A percentile compares a stretch with the other conserved stretches of the same genome.
Evolutionary conservation across 2,888 invertebrate genomes (phyloP).

Genomic region (Nephrotoma flavescens): DNA sequence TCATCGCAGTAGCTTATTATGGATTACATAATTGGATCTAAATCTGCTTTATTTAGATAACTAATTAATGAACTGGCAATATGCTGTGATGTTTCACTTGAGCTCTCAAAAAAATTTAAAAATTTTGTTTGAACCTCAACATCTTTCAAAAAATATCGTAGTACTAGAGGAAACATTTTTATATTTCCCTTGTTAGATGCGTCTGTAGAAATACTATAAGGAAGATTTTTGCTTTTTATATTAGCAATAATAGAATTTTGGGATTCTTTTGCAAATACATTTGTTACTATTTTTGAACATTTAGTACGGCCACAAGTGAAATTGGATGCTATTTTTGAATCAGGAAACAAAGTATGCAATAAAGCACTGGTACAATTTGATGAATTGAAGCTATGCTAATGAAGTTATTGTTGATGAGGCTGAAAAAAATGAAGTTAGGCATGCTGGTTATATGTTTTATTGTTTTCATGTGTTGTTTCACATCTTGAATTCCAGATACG

Average conservation of each 20-base stretch:
- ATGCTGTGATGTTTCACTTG: background rate
- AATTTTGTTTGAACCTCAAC: background rate
- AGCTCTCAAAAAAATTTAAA: background rate
- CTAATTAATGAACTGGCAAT: background rate
- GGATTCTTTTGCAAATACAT: background rate
- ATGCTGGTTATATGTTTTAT: background rate
- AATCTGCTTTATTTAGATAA: background rate
- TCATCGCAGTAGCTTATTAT: background rate
- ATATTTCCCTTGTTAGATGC: constrained; percentile 4
- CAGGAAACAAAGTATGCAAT: background rate
- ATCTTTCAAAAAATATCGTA: constrained; percentile 4
- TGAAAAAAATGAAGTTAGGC: background rate
- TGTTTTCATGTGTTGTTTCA: background rate
- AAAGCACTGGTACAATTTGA: constrained; percentile 1
- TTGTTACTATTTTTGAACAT: background rate
- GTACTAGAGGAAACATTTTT: background rate
- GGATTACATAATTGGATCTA: background rate
- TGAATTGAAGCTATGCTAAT: background rate
- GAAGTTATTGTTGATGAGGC: background rate
- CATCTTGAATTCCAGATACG: background rate
- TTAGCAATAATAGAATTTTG: background rate
- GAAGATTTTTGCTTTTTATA: background rate
- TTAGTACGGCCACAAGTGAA: constrained; percentile 1
- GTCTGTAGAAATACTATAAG: background rate
- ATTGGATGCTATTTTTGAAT: constrained; percentile 4